Base-by-base conservation (phyloP, 2,113 vertebrate species). In the Choloepus hoffmanni region DNA sequence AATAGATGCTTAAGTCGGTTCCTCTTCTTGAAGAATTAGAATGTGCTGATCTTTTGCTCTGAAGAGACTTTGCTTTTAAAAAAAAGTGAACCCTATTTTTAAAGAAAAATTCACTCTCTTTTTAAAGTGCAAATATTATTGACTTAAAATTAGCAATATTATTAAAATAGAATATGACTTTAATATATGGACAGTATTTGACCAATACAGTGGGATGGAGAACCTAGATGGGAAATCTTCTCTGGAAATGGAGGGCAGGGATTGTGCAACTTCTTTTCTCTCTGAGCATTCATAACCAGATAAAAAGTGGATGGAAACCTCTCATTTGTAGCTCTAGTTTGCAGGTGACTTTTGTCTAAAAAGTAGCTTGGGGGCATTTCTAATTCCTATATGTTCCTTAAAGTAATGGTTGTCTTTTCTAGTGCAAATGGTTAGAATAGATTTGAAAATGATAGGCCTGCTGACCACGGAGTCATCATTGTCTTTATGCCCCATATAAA, bases 281-380 rank as follows among this genome's bases (percentile, higher is more conserved):
- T 36, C 50, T 13, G 65, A 36, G 36, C 36, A 36, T 36, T 36
- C 30, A 23, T 36, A 63, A 63, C 45, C 60, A 93, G 74, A 63
- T 55, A 55, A 48, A 72, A 90, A 58, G 45, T 19, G 81, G 82
- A 74, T n/a, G 33, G 33, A 55, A 92, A 62, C n/a, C 30, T 74
- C 60, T 70, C 13, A 81, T 81, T 58, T 76, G 60, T 55, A 76
- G 50, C 60, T 92, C 45, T 77, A 33, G 14, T 73, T 78, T 73
- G 21, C 76, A 90, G 92, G 74, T 90, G 63, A 74, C 70, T 83
- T 89, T 85, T 89, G 53, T 95, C 43, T 70, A 92, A 83, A 92
- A 91, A 50, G 26, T 89, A 55, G 68, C 40, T 93, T 55, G 79
- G 30, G 67, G 82, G 73, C 30, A 28, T 89, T 89, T 90, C 33